Percentiles rank a stretch among this genome's conserved stretches.
Conservation (phyloP, 1,140 invertebrate species). For the Bombus waltoni region DNA sequence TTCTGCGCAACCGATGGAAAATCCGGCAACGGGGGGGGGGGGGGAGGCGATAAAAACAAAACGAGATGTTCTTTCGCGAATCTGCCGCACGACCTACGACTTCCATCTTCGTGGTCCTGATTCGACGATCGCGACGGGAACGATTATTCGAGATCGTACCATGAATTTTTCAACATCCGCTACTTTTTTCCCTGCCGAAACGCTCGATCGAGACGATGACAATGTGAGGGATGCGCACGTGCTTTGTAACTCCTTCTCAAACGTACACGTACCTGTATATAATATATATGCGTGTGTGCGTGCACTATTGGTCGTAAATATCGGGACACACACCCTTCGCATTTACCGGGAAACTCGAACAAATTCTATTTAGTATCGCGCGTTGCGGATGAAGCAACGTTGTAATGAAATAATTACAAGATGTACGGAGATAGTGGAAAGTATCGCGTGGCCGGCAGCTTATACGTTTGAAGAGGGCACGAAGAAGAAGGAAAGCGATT, state of each 20-base stretch:
- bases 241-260: background rate
- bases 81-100: background rate
- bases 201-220: background rate
- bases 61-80: background rate
- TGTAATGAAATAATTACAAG: no score
- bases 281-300: background rate
- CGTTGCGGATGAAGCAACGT: no score
- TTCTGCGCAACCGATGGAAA: background rate
- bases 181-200: background rate
- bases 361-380: background rate
- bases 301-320: no score
- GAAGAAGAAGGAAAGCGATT: no score
- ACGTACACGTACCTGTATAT: no score
- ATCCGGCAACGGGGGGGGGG: background rate
- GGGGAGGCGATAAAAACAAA: background rate
- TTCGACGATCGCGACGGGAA: background rate
- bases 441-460: no score
- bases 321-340: no score
- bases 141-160: background rate
- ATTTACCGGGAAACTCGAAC: background rate
- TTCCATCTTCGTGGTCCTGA: background rate
- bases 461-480: no score
- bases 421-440: no score
- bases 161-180: slow-evolving; percentile 33
- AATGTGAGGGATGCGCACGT: no score